Evolutionary conservation across 1,140 invertebrate genomes (phyloP).

Genomic region (Lysiphlebus fabarum): DNA sequence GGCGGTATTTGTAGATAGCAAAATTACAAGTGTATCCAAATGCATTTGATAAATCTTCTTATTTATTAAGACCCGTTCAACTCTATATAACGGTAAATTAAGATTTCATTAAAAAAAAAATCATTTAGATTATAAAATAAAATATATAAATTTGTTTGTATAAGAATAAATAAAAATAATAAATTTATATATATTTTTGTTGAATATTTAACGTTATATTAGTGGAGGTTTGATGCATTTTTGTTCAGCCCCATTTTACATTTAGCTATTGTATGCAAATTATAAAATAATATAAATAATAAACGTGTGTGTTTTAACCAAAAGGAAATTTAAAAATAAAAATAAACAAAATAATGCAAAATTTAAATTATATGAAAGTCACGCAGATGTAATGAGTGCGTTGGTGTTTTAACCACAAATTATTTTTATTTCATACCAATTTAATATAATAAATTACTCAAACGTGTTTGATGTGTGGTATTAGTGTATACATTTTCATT

Average conservation of each 20-base stretch:
- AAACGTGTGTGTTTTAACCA: conserved; percentile 21
- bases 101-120: no score
- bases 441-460: no score
- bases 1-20: background rate
- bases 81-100: no score
- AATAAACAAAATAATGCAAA: conserved; percentile 21
- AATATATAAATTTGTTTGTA: background rate
- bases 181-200: conserved; percentile 1
- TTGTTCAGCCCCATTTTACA: conserved; percentile 16
- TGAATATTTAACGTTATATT: background rate
- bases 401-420: background rate
- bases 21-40: conserved; percentile 9
- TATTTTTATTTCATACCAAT: background rate
- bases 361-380: conserved; percentile 31
- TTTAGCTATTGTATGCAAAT: conserved; percentile 36
- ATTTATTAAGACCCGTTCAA: no score
- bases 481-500: background rate
- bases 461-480: background rate
- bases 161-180: conserved; percentile 2
- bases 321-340: conserved; percentile 3
- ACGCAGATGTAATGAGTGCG: conserved; percentile 3
- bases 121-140: background rate
- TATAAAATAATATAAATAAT: conserved; percentile 25
- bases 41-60: background rate
- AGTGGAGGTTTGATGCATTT: conserved; percentile 12